Conservation (phyloP, 2,797 vertebrate genomes). For the Eleutherodactylus coqui region DNA sequence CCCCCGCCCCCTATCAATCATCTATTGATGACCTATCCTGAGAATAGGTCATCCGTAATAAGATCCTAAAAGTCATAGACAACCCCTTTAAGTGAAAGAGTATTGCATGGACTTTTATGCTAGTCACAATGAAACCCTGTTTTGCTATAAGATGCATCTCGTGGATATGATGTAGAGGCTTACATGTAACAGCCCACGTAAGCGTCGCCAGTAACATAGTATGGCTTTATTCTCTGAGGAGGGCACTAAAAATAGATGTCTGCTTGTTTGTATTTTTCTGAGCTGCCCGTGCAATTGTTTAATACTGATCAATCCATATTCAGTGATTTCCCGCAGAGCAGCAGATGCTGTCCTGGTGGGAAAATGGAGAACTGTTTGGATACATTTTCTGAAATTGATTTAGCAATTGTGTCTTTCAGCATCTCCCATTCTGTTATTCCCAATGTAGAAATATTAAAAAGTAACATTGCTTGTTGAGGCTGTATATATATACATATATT, state of each 20-base stretch:
- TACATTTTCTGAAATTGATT: conserved; percentile 46
- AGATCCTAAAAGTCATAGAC: too few relatives aligned
- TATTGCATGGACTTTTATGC: background rate
- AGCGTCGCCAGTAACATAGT: background rate
- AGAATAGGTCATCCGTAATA: too few relatives aligned
- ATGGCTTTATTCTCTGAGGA: background rate
- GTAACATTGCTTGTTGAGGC: background rate
- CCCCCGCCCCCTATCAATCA: too few relatives aligned
- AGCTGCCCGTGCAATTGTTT: conserved; percentile 24
- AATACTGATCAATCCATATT: conserved; percentile 56
- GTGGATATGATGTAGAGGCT: background rate
- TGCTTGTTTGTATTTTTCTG: background rate
- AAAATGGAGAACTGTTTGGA: conserved; percentile 54
- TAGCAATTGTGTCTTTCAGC: conserved; percentile 46
- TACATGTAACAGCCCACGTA: background rate
- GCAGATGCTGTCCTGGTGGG: conserved; percentile 40
- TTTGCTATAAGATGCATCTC: conserved; percentile 2
- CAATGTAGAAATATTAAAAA: background rate
- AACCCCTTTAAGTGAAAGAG: background rate
- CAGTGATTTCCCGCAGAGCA: conserved; percentile 53
- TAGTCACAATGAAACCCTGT: background rate
- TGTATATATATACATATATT: too few relatives aligned
- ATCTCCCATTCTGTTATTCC: conserved; percentile 17
- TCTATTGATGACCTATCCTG: too few relatives aligned
- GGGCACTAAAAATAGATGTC: conserved; percentile 1